These are phyloP conservation scores for Andrena fulva DNA, from an alignment of 2,888 invertebrate genomes.

Conservation along the genomic window DNA sequence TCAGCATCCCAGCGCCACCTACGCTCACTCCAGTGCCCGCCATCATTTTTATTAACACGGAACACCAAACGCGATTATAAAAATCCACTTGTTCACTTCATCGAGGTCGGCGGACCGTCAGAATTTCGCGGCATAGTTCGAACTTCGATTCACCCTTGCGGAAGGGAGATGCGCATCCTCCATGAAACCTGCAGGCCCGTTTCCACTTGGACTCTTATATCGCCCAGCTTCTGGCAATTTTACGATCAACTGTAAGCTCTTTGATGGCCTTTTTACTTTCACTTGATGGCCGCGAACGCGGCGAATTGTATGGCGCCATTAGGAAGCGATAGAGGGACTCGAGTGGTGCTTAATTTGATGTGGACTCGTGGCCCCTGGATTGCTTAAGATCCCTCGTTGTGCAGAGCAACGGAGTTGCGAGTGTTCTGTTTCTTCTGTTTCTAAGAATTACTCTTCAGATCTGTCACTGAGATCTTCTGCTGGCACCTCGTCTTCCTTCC, in stretches of 20 bases:
- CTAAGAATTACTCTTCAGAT: background rate
- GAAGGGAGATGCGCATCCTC: background rate
- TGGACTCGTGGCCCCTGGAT: background rate
- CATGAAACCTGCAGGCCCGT: background rate
- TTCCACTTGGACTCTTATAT: conserved; percentile 1
- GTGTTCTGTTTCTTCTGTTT: background rate
- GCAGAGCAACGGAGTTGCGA: background rate
- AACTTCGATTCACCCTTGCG: background rate
- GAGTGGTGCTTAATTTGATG: conserved; percentile 22
- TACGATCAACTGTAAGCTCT: conserved; percentile 29
- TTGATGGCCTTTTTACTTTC: conserved; percentile 15
- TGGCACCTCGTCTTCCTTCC: no score
- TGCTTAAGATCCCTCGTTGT: background rate
- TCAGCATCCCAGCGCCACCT: conserved; percentile 88
- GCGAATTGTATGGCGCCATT: conserved; percentile 43
- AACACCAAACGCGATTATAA: background rate
- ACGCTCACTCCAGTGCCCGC: conserved; percentile 78
- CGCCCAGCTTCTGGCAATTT: background rate
- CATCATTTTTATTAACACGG: conserved; percentile 73
- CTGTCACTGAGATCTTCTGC: no score
- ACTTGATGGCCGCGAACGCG: conserved; percentile 24
- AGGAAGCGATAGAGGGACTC: conserved; percentile 5
- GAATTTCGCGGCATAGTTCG: background rate
- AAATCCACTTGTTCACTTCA: conserved; percentile 2
- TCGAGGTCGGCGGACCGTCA: background rate